Conservation (phyloP, 2,888 invertebrate genomes). For the Tupiocoris notatus region DNA sequence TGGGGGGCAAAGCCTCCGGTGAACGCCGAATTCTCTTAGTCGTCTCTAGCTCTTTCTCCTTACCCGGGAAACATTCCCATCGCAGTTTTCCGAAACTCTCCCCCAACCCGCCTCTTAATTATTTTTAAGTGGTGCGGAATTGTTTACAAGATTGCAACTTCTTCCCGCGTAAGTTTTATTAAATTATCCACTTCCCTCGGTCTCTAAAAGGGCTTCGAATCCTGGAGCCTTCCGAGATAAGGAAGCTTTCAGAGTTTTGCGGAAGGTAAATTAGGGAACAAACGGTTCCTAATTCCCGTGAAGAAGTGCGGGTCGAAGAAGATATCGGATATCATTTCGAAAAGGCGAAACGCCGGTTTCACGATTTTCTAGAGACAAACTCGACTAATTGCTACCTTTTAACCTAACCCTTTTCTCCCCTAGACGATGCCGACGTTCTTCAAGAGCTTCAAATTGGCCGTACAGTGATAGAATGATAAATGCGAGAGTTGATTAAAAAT, state of each 20-base stretch:
- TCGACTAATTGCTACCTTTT: conserved; percentile 42
- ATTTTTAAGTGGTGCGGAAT: conserved; percentile 48
- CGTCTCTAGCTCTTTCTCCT: neutral
- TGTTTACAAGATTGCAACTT: conserved; percentile 47
- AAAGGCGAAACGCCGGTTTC: neutral
- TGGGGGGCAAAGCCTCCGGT: neutral
- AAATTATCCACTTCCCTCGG: conserved; percentile 40
- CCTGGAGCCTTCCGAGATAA: conserved; percentile 28
- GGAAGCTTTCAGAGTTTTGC: neutral
- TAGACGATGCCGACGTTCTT: no score
- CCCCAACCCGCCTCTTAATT: conserved; percentile 41
- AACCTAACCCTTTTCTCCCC: conserved; percentile 37
- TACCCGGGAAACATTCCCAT: neutral
- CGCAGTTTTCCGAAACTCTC: neutral
- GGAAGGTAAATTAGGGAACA: conserved; percentile 42
- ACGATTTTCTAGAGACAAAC: conserved; percentile 8
- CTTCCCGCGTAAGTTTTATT: conserved; percentile 45
- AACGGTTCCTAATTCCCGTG: conserved; percentile 26
- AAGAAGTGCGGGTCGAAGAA: conserved; percentile 6
- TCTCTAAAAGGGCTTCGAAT: neutral
- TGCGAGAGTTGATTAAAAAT: no score
- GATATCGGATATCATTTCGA: conserved; percentile 26
- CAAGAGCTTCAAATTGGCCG: no score
- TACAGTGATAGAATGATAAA: no score
- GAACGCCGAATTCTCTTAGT: neutral